Evolutionary conservation across 2,888 invertebrate genomes (phyloP).

Genomic region (Nomada goodeniana): DNA sequence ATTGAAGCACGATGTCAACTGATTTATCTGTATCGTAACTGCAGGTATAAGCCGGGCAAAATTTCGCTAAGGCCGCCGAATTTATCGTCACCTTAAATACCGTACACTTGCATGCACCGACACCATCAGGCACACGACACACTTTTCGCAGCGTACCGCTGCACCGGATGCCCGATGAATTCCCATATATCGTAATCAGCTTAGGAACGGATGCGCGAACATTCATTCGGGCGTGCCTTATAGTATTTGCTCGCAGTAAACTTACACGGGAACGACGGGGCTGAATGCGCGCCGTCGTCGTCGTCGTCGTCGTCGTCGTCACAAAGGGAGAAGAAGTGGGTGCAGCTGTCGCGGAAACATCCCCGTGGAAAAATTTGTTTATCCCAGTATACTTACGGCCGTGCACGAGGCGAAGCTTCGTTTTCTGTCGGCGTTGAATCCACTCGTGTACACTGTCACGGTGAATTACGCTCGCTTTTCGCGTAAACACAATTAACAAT

Average conservation of each 20-base stretch:
- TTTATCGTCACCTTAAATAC: background rate
- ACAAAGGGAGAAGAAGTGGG: constrained; percentile 7
- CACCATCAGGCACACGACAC: background rate
- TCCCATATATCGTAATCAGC: constrained; percentile 52
- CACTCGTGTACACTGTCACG: constrained; percentile 28
- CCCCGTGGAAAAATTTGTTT: constrained; percentile 60
- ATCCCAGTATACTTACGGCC: constrained; percentile 32
- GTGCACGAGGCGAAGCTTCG: constrained; percentile 7
- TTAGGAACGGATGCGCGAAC: constrained; percentile 60
- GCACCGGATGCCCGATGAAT: constrained; percentile 39
- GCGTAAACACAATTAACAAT: constrained; percentile 51
- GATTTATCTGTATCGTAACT: background rate
- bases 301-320: constrained; percentile 37
- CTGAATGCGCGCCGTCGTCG: constrained; percentile 36
- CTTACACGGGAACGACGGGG: constrained; percentile 47
- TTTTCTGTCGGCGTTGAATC: constrained; percentile 33
- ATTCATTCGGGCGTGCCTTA: constrained; percentile 54
- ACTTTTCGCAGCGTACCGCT: constrained; percentile 9
- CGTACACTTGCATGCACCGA: background rate
- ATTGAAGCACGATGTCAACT: too few species aligned
- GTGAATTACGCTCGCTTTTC: constrained; percentile 33
- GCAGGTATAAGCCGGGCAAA: background rate
- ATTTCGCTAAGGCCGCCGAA: background rate
- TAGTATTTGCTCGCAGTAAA: constrained; percentile 57
- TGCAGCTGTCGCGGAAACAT: background rate